phyloP scores from a whole-genome alignment of 2,888 invertebrate species.

The Cephus pulcher region DNA sequence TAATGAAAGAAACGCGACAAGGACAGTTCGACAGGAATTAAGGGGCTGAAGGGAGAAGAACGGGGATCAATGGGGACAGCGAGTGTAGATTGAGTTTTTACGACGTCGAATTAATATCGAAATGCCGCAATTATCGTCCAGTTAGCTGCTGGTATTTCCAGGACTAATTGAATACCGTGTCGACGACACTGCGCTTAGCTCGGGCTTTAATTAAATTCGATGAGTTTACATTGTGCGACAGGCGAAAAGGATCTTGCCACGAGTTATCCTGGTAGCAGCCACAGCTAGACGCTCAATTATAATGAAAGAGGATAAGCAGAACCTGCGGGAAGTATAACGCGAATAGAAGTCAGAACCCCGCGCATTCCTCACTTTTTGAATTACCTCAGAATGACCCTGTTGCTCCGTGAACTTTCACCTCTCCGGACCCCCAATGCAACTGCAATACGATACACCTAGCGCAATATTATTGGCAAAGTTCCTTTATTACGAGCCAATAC shows the following conservation, averaged over 20 bases:
- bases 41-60: background rate
- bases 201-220: conserved; percentile 16
- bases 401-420: background rate
- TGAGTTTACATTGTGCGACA: conserved; percentile 5
- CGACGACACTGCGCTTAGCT: conserved; percentile 1
- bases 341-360: background rate
- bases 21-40: conserved; percentile 1
- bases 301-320: background rate
- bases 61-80: conserved; percentile 22
- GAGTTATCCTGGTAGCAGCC: background rate
- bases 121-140: conserved; percentile 15
- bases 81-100: conserved; percentile 25
- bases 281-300: background rate
- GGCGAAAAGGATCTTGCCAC: background rate
- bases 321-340: background rate
- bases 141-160: conserved; percentile 15
- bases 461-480: background rate
- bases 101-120: conserved; percentile 25
- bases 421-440: background rate
- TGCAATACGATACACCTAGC: background rate
- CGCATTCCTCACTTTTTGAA: background rate
- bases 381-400: background rate
- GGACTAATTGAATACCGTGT: conserved; percentile 16
- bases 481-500: background rate
- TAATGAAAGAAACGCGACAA: background rate